phyloP scores from a whole-genome alignment of 2,113 vertebrate genomes.

The Heliornis fulica region DNA sequence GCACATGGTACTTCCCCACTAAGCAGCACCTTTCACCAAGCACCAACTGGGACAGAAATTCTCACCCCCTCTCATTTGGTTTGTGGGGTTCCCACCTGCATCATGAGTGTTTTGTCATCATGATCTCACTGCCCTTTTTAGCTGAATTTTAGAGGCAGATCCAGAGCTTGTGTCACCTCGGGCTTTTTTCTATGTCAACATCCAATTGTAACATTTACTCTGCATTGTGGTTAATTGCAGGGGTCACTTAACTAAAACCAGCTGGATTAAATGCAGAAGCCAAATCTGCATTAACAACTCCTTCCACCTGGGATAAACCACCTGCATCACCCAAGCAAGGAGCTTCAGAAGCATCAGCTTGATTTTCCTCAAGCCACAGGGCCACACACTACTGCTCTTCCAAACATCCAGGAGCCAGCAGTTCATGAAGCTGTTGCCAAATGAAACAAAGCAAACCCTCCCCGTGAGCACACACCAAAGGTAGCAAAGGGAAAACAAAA shows the following conservation, averaged over 20 bases:
- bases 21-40: accelerated
- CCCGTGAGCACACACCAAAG: background rate
- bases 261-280: background rate
- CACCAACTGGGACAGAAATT: background rate
- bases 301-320: background rate
- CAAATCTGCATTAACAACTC: background rate
- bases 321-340: background rate
- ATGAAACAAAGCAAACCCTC: background rate
- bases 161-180: background rate
- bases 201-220: background rate
- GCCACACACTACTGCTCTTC: background rate
- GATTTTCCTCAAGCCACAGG: background rate
- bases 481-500: background rate
- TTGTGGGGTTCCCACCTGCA: accelerated
- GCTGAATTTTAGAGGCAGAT: background rate
- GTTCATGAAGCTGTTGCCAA: background rate
- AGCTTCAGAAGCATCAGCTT: background rate
- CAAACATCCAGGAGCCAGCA: background rate
- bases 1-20: background rate
- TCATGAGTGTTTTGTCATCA: background rate
- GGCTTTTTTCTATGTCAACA: background rate
- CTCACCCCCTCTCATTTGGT: accelerated
- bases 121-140: background rate
- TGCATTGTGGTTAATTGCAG: background rate
- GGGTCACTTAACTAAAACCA: background rate